Evolutionary conservation across 2,113 vertebrate species (phyloP).

Genomic region (Hepsetus odoe): DNA sequence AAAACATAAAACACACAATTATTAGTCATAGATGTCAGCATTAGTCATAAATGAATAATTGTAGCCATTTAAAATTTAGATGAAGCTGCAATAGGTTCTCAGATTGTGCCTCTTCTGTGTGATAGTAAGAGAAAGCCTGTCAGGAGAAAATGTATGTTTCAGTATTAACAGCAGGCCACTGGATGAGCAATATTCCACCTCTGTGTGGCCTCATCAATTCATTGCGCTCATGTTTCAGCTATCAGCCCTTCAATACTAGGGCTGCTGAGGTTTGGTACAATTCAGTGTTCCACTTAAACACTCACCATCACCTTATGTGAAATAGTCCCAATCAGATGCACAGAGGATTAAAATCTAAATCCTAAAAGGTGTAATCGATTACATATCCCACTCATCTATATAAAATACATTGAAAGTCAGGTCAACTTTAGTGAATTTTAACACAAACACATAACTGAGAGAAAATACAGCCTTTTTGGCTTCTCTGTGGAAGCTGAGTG

Average conservation of each 20-base stretch:
- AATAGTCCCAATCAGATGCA: background rate
- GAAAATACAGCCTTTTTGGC: too few species aligned
- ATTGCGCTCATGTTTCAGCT: conserved; percentile 11
- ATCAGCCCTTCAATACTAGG: conserved; percentile 3
- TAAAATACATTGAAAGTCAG: too few species aligned
- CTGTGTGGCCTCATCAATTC: conserved; percentile 35
- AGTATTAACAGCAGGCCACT: conserved; percentile 60
- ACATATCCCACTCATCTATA: too few species aligned
- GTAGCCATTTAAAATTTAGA: conserved; percentile 72
- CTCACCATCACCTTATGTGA: too few species aligned
- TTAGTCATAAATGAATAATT: conserved; percentile 75
- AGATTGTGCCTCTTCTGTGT: conserved; percentile 44
- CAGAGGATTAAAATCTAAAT: too few species aligned
- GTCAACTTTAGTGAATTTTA: too few species aligned
- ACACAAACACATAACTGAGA: too few species aligned
- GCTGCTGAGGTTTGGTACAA: conserved; percentile 11
- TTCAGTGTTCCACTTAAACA: too few species aligned
- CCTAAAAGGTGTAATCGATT: too few species aligned
- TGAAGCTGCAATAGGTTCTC: conserved; percentile 61
- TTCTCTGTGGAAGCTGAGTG: too few species aligned
- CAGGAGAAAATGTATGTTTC: conserved; percentile 68
- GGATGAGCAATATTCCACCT: conserved; percentile 47
- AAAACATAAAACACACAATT: conserved; percentile 69
- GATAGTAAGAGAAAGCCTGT: conserved; percentile 69
- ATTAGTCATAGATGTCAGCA: too few species aligned